Evolutionary conservation across 2,888 invertebrate genomes (phyloP).

Genomic region (Petrolisthes cinctipes): DNA sequence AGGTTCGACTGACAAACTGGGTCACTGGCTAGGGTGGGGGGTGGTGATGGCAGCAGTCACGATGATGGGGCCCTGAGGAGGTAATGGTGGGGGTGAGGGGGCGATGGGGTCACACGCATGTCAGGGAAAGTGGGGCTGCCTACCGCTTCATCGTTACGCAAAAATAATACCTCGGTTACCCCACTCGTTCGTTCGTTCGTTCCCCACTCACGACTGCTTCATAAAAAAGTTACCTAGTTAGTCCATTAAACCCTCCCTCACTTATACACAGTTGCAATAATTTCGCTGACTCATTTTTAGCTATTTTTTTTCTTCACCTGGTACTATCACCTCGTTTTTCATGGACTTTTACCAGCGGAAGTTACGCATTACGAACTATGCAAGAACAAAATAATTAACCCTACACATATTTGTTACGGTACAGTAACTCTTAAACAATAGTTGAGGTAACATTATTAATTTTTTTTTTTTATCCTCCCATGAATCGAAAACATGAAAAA

Average conservation of each 20-base stretch:
- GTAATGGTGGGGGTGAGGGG: background rate
- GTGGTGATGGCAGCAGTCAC: background rate
- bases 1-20: background rate
- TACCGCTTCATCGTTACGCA: background rate
- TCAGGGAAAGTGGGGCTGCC: conserved; percentile 25
- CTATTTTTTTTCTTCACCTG: background rate
- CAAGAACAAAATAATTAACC: too few species aligned
- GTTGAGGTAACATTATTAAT: too few species aligned
- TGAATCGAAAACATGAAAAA: too few species aligned
- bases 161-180: background rate
- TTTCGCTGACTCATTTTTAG: background rate
- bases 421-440: too few species aligned
- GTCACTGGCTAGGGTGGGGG: background rate
- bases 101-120: conserved; percentile 7
- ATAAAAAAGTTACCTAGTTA: background rate
- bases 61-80: background rate
- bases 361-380: too few species aligned
- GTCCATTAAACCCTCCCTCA: background rate
- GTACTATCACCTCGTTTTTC: too few species aligned
- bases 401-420: too few species aligned
- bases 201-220: background rate
- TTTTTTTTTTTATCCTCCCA: too few species aligned
- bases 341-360: too few species aligned
- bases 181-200: background rate
- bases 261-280: background rate